These are phyloP conservation scores for Rutpela maculata DNA, from an alignment of 2,888 invertebrate species.

Conservation along the genomic window DNA sequence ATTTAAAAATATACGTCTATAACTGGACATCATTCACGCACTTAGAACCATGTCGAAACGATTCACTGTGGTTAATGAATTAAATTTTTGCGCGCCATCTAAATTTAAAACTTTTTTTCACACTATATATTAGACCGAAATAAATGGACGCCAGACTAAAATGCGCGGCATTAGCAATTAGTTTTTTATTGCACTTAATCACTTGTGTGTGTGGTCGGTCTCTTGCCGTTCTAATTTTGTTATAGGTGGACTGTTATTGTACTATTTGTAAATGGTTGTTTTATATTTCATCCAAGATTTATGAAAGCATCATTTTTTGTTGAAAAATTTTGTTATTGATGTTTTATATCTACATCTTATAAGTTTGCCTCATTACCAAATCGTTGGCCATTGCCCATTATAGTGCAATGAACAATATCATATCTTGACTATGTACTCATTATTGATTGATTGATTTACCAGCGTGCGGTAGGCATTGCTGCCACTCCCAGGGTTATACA, in stretches of 20 bases:
- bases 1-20: constrained; percentile 16
- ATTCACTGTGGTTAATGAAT: constrained; percentile 11
- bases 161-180: neutral
- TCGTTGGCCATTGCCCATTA: no score
- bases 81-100: constrained; percentile 5
- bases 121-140: neutral
- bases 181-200: constrained; percentile 7
- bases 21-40: neutral
- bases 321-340: no score
- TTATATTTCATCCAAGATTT: no score
- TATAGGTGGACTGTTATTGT: neutral
- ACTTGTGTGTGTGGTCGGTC: constrained; percentile 9
- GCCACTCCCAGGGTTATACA: no score
- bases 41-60: constrained; percentile 4
- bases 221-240: constrained; percentile 1
- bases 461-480: no score
- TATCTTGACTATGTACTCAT: no score
- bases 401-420: no score
- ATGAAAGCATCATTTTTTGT: no score
- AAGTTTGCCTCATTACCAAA: no score
- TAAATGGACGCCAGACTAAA: neutral
- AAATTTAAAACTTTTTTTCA: constrained; percentile 2
- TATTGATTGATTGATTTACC: no score
- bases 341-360: no score
- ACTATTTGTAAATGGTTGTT: no score